Percentiles rank a stretch among this genome's conserved stretches.
These are phyloP conservation scores for Orius insidiosus DNA, from an alignment of 1,140 invertebrate species.

Conservation along the genomic window DNA sequence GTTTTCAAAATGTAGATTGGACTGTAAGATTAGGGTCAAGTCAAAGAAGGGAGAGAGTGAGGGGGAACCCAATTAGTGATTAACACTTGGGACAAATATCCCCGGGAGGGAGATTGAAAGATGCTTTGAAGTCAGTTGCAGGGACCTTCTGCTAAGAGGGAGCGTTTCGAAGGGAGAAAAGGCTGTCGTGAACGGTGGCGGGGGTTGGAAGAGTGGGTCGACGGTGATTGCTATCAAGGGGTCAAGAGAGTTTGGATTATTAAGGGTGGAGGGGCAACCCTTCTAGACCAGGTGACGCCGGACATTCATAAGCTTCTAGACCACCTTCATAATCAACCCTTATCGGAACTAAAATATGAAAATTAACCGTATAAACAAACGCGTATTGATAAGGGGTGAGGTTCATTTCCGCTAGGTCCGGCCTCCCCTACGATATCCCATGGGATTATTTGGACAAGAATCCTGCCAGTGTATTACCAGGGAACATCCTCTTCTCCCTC, in stretches of 20 bases:
- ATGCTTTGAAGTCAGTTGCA: constrained; percentile 17
- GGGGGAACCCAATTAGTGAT: constrained; percentile 10
- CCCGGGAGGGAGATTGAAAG: constrained; percentile 11
- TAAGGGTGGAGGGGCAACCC: constrained; percentile 3
- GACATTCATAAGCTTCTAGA: too few species aligned
- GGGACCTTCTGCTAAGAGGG: background rate
- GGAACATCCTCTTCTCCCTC: too few species aligned
- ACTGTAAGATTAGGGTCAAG: constrained; percentile 9
- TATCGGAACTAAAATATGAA: constrained; percentile 5
- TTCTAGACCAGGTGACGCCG: constrained; percentile 7
- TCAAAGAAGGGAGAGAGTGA: constrained; percentile 7
- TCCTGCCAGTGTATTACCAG: too few species aligned
- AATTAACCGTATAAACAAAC: too few species aligned
- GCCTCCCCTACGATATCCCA: too few species aligned
- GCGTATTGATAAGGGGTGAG: too few species aligned
- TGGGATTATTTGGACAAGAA: too few species aligned
- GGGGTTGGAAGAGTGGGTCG: background rate
- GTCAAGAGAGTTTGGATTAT: constrained; percentile 7
- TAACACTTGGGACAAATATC: constrained; percentile 13
- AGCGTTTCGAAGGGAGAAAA: constrained; percentile 1
- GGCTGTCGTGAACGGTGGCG: background rate
- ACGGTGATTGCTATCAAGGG: constrained; percentile 8
- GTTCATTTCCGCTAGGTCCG: too few species aligned
- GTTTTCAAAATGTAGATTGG: constrained; percentile 11
- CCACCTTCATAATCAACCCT: constrained; percentile 1